A percentile compares a stretch with the other conserved stretches of the same genome.
Evolutionary conservation across 2,888 invertebrate species (phyloP).

Genomic region (Meghimatium bilineatum): DNA sequence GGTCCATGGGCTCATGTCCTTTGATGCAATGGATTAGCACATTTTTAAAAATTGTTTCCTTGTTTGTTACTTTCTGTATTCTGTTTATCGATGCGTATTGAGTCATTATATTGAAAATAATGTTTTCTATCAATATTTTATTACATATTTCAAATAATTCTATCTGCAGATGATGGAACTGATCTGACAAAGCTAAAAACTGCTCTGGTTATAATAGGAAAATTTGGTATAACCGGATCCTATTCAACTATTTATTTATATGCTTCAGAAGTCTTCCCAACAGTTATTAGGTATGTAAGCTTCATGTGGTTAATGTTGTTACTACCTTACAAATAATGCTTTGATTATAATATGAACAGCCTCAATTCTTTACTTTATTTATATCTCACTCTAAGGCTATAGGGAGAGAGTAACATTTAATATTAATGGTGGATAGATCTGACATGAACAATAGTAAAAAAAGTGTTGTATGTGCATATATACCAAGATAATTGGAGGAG

Average conservation of each 20-base stretch:
- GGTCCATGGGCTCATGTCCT: too few relatives aligned
- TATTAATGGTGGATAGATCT: not conserved
- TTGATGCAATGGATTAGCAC: too few relatives aligned
- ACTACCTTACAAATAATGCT: not conserved
- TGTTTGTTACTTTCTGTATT: too few relatives aligned
- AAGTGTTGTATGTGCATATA: too few relatives aligned
- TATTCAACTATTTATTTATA: slow-evolving; percentile 73
- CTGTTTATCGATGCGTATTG: too few relatives aligned
- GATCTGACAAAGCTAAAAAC: slow-evolving; percentile 59
- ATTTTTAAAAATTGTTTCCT: too few relatives aligned
- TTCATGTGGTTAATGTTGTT: not conserved
- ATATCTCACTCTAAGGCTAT: not conserved
- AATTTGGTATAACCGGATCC: slow-evolving; percentile 76
- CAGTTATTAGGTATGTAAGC: slow-evolving; percentile 71
- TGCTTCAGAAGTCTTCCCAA: slow-evolving; percentile 75
- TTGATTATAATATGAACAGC: not conserved
- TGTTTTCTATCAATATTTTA: too few relatives aligned
- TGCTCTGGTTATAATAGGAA: slow-evolving; percentile 69
- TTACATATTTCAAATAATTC: not conserved
- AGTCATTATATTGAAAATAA: too few relatives aligned
- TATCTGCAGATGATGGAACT: slow-evolving; percentile 57
- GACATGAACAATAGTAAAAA: too few relatives aligned
- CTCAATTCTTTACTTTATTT: not conserved
- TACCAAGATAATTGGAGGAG: too few relatives aligned
- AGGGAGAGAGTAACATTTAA: not conserved